phyloP scores from a whole-genome alignment of 2,888 invertebrate species.

The Noctua janthe region DNA sequence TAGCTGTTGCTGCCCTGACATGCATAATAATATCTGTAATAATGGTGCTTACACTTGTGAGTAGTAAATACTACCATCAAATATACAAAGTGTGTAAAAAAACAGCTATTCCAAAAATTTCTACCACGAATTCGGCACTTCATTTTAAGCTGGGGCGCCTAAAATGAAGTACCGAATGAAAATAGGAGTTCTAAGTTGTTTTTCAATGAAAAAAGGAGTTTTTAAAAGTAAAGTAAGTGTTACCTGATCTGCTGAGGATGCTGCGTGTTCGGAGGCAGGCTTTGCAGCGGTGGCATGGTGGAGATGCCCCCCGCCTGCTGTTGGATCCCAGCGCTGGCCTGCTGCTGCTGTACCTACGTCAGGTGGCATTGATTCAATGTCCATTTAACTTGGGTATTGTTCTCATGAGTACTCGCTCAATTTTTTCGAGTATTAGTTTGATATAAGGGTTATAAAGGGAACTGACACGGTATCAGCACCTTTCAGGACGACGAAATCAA shows the following conservation, averaged over 20 bases:
- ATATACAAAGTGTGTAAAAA: not conserved
- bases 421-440: not conserved
- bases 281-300: conserved; percentile 94
- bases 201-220: no score
- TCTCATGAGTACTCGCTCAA: not conserved
- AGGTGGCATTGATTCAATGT: conserved; percentile 8
- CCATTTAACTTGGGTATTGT: not conserved
- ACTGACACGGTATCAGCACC: not conserved
- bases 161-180: not conserved
- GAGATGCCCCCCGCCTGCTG: conserved; percentile 91
- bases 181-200: no score
- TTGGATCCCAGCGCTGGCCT: conserved; percentile 77
- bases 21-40: not conserved
- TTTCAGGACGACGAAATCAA: not conserved
- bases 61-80: not conserved
- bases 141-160: not conserved
- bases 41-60: not conserved
- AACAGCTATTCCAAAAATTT: no score
- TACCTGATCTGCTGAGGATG: conserved; percentile 91
- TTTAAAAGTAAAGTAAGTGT: not conserved
- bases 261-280: conserved; percentile 90
- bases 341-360: conserved; percentile 81
- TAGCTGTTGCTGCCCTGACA: no score
- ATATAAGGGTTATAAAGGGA: not conserved
- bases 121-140: not conserved